These are phyloP conservation scores for Cettia cetti DNA, from an alignment of 2,113 vertebrate species.

Conservation along the genomic window DNA sequence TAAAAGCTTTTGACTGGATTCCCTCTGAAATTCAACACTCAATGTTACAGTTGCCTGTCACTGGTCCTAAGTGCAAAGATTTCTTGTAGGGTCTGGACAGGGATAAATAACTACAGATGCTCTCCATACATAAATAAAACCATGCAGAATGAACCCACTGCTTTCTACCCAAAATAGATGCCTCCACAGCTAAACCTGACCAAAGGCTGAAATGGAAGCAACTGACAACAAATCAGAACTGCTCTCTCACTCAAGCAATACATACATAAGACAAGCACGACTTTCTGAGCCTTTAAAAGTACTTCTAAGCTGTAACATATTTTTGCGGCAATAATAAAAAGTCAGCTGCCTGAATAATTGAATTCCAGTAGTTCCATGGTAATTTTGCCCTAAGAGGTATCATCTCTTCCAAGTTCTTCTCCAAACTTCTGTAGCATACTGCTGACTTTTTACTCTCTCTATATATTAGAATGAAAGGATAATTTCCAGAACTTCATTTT, in stretches of 20 bases:
- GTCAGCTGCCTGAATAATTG: neutral
- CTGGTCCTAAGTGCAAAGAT: neutral
- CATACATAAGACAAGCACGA: neutral
- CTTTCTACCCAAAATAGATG: neutral
- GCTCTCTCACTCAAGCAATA: neutral
- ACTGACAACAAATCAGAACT: neutral
- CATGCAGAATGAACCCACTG: neutral
- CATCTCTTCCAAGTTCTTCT: neutral
- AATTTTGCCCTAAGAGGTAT: neutral
- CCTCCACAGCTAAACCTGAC: neutral
- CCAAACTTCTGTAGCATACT: neutral
- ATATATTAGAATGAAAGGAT: neutral
- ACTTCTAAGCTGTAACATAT: neutral
- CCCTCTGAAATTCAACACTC: neutral
- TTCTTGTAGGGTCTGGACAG: neutral
- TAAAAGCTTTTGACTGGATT: neutral
- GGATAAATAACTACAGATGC: neutral
- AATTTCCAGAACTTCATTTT: neutral
- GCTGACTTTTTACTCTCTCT: neutral
- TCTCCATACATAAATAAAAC: neutral
- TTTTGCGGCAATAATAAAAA: constrained; percentile 29
- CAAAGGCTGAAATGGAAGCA: neutral
- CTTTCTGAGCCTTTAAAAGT: neutral
- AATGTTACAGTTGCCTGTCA: neutral
- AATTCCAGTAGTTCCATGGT: neutral